Conservation (phyloP, 1,140 invertebrate species). For the Metaphire vulgaris region DNA sequence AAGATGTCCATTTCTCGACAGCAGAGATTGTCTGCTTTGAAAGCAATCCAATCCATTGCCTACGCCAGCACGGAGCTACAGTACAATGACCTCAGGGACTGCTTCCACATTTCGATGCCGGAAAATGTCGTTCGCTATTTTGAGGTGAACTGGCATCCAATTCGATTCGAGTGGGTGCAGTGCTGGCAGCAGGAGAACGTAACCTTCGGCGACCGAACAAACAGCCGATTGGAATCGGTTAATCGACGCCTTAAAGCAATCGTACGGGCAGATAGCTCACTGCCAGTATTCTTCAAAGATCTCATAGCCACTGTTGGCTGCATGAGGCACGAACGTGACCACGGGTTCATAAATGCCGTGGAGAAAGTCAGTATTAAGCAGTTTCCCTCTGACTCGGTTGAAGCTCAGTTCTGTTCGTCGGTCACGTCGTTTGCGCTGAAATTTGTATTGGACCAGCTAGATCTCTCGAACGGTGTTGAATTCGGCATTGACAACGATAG, state of each 20-base stretch:
- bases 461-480: not conserved
- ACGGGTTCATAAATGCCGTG: not conserved
- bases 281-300: conserved; percentile 4
- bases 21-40: not conserved
- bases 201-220: not conserved
- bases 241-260: not conserved
- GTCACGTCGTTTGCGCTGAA: not conserved
- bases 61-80: not conserved
- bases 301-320: not conserved
- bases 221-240: not conserved
- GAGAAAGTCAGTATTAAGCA: not conserved
- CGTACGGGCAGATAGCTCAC: not conserved
- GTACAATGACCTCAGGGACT: not conserved
- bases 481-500: not conserved
- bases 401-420: not conserved
- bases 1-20: not conserved
- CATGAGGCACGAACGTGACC: not conserved
- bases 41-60: not conserved
- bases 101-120: not conserved
- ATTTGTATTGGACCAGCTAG: not conserved
- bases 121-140: not conserved
- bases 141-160: not conserved
- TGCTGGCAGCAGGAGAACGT: conserved; percentile 5
- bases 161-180: not conserved
- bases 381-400: not conserved